Base-by-base conservation (phyloP, 2,888 invertebrate genomes). In the Agriopis aurantiaria region DNA sequence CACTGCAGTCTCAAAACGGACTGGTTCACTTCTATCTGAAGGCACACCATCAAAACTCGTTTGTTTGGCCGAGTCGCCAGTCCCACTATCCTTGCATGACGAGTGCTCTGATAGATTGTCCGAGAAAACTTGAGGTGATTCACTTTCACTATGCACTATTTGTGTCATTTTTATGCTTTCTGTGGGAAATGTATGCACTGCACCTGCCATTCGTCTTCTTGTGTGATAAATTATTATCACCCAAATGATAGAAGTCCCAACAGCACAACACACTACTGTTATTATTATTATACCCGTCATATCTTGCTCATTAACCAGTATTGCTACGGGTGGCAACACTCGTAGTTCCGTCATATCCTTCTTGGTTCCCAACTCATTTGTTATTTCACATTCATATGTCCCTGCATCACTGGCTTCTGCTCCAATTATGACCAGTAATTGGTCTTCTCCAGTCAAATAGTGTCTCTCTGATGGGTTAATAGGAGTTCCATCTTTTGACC, bases 211-310 rank as follows among this genome's bases (percentile, higher is more conserved):
- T 46, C 96, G 95, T 88, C 96, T 96, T 73, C 97, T 95, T 6
- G 98, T 97, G 84, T 97, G 97, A 88, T 98, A 98, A 81, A 98
- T 98, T 74, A 98, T 97, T 66, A 98, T 96, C 60, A 98, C 98
- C 98, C 98, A 98, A 64, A 98, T 96, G 14, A 98, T 95, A 0
- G 98, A 98, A 8, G 98, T 98, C n/a, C 97, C 96, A 14, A 99
- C 97, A 64, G 98, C 97, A 91, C 98, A 98, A 88, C 98, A 97
- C 52, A 98, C 97, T 0, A 98, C 97, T 5, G 98, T 97, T 78
- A 99, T 98, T 82, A 98, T 96, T 78, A 98, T 97, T 75, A 98
- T 97, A 65, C 98, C 98, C 70, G 97, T 96, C 91, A 97, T 97
- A 79, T 97, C 97, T 82, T 97, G 96, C 82, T 97, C 96, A 82